Base-by-base conservation (phyloP, 2,888 invertebrate genomes). In the Thereva unica region DNA sequence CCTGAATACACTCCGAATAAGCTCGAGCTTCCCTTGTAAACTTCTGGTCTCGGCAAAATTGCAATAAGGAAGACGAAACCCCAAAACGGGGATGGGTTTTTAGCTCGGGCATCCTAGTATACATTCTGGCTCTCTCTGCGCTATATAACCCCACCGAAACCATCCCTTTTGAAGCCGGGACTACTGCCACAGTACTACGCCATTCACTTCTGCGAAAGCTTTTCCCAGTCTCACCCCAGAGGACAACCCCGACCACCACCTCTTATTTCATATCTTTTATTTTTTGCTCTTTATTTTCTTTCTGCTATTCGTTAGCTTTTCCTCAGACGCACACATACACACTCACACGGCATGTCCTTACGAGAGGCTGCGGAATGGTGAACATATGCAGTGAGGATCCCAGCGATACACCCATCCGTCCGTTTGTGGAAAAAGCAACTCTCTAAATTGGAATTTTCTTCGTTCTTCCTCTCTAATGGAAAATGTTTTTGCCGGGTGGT, bases 401-500 rank as follows among this genome's bases (percentile, higher is more conserved):
- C 50, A 35, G 57, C n/a, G 50, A 40, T 61, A 50, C 50, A 61
- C 61, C 49, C 50, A 61, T 23, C 23, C 23, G 23, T 23, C 23
- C 61, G 50, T 61, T 41, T 49, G 61, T 50, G 61, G 61, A 61
- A 61, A 55, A 61, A 61, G 61, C 61, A 61, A 42, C 61, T 61
- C 61, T 41, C 50, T 61, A 61, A 61, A 61, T 61, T 61, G 61
- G 61, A 61, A 50, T 67, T 63, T 67, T 66, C 54, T 55, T 44
- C 68, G 64, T 61, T 68, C 67, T 54, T 64, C 67, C 68, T 70
- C 65, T 68, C 59, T 70, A 68, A 70, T 69, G 67, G 67, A 69
- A 64, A 66, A 67, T 68, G 67, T 63, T 67, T 67, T 65, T 67
- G 64, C 37, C 54, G 65, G 57, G 65, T 40, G 68, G 67, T 64